Base-by-base conservation (phyloP, 2,113 vertebrate genomes). In the Oncorhynchus kisutch region DNA sequence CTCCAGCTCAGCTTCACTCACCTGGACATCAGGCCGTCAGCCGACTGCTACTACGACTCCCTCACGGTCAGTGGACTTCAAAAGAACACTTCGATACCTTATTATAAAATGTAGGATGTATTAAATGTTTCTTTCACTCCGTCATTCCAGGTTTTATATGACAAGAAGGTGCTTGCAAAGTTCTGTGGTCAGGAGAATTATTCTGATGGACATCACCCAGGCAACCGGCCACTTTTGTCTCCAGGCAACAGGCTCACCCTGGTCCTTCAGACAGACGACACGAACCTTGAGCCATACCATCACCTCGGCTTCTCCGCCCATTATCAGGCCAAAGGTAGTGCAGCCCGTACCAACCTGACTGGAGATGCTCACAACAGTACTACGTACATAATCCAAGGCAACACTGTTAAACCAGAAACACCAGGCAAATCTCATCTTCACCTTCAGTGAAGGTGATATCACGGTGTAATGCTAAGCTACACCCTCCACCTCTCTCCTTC, bases 11-110 rank as follows among this genome's bases (percentile, higher is more conserved):
- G 91, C 73, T 97, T 99, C 91, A 89, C 88, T 66, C 92, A 94
- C 68, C 92, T 99, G 88, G 96, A 99, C 75, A 84, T 99, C 60
- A 96, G 98, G 77, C 92, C 95, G 0, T 97, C 96, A 0, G 84
- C 80, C 34, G 88, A 87, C 86, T 99, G 97, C 81, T 87, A 87
- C 79, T 97, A 97, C 71, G 97, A 99, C 83, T 94, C 93, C 66
- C 92, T 99, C 65, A 95, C 94, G 95, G 97, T 99, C 89, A 2
- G 91, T 75, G 60, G 16, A 34, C 24, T 3, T 20, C 14, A 16
- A 39, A 34, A 34, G 2, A 14, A 39, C 18, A 45, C 39, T 45
- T 45, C 2, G 2, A 45, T 3, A 45, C 39, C 39, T 45, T 45
- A 45, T 45, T 45, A 45, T 45, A 45, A 11, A 45, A 45, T 11